Conservation (phyloP, 2,888 invertebrate species). For the Trichopoda pennipes region DNA sequence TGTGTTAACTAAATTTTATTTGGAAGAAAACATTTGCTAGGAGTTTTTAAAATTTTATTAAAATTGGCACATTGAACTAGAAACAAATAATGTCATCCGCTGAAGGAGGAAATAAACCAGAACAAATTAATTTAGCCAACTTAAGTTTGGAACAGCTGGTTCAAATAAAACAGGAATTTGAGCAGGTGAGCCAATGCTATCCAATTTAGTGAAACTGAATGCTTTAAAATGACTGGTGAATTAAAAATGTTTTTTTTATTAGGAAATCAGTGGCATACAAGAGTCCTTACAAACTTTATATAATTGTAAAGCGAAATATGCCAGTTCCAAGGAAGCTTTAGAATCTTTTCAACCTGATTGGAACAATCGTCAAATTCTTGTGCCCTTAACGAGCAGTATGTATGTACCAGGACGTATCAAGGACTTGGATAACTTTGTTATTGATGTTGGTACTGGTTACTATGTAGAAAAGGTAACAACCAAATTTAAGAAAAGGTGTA, state of each 20-base stretch:
- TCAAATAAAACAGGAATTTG: constrained; percentile 92
- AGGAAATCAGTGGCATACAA: constrained; percentile 94
- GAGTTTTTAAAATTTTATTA: constrained; percentile 63
- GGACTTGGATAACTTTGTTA: constrained; percentile 92
- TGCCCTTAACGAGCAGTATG: constrained; percentile 98
- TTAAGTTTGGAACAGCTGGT: constrained; percentile 90
- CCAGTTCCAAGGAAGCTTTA: constrained; percentile 91
- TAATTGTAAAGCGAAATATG: constrained; percentile 94
- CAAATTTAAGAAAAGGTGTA: no score
- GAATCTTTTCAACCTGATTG: constrained; percentile 89
- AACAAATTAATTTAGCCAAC: constrained; percentile 90
- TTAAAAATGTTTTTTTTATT: constrained; percentile 73
- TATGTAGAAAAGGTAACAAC: constrained; percentile 92
- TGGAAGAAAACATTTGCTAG: constrained; percentile 69
- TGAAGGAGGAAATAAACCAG: constrained; percentile 82
- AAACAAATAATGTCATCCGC: constrained; percentile 71
- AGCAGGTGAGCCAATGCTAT: constrained; percentile 84
- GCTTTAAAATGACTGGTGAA: constrained; percentile 25
- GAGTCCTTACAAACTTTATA: constrained; percentile 94
- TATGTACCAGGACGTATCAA: constrained; percentile 95
- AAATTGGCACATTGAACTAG: constrained; percentile 49
- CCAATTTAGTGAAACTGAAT: constrained; percentile 48
- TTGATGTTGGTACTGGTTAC: constrained; percentile 98
- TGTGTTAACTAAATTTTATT: constrained; percentile 31
- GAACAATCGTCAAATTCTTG: constrained; percentile 92